Conservation (phyloP, 2,113 vertebrate species). For the Callipepla californica region DNA sequence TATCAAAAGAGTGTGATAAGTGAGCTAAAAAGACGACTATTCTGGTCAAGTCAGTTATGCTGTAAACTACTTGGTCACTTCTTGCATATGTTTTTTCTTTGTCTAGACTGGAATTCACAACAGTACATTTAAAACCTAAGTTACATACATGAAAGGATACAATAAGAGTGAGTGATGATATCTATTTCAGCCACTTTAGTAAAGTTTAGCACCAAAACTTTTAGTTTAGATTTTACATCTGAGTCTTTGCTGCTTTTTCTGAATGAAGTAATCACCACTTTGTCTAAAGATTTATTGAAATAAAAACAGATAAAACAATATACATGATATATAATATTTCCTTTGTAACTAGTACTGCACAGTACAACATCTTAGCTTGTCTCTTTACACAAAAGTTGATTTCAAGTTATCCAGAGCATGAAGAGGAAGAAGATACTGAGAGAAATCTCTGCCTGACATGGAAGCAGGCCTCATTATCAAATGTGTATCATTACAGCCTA, state of each 20-base stretch:
- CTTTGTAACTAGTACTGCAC: neutral
- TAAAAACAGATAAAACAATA: neutral
- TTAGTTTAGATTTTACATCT: neutral
- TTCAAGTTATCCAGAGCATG: neutral
- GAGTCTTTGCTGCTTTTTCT: neutral
- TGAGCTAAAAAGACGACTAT: neutral
- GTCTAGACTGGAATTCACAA: neutral
- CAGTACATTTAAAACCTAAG: neutral
- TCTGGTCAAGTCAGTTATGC: neutral
- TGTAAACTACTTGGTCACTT: neutral
- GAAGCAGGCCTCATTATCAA: neutral
- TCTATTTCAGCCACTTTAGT: neutral
- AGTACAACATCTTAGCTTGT: neutral
- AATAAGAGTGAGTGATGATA: neutral
- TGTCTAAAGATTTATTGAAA: neutral
- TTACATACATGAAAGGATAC: neutral
- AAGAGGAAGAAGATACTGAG: neutral
- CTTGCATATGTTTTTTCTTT: neutral
- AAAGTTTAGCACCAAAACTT: neutral
- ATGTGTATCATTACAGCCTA: neutral
- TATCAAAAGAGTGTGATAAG: neutral
- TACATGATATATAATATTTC: neutral
- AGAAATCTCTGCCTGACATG: neutral
- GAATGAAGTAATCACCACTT: neutral
- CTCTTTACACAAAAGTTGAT: neutral